Evolutionary conservation across 2,888 invertebrate species (phyloP), one percentile per base, ranked within the genome.

Genomic region (Caenorhabditis sp.): DNA sequence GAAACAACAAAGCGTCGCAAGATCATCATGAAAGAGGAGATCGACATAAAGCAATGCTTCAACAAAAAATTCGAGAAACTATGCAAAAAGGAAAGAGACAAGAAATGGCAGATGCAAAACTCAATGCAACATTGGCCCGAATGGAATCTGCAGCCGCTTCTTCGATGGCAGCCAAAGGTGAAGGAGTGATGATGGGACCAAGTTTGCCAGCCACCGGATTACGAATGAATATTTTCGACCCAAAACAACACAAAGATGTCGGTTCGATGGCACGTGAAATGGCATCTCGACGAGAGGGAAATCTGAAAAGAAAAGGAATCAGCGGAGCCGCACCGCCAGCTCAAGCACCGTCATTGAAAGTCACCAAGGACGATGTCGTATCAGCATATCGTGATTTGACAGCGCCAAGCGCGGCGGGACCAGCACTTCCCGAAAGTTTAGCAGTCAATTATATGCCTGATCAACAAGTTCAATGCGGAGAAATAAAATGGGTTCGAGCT

Each of bases 1-100:
- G 95, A 64, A 96, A 97, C 89, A 97, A 97, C 88, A 95, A 94
- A 91, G 93, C 95, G 63, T 83, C 82, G 1, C 73, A 81, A 24
- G 84, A 85, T 61, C 74, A 79, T 57, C 86, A 87, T 71, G 87
- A 87, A 58, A 70, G 77, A 8, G 86, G 86, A 58, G 71, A 69
- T n/a, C 76, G 76, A 37, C 86, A 87, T 79, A 86, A 84, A 58
- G 83, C 66, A 23, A 70, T 67, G 66, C 63, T 75, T 8, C 60
- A 58, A 12, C 59, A 70, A 27, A 51, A 67, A 17, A 69, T 69
- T 23, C 69, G 70, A 0, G 69, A 74, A 23, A 61, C 66, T 17
- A 71, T 68, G 67, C 62, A 68, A 58, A 66, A 68, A 51, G 67
- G 66, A 12, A 77, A 64, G 21, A 71, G 66, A 23, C 62, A 69